Conservation (phyloP, 2,888 invertebrate species). For the Teleiodes luculella region DNA sequence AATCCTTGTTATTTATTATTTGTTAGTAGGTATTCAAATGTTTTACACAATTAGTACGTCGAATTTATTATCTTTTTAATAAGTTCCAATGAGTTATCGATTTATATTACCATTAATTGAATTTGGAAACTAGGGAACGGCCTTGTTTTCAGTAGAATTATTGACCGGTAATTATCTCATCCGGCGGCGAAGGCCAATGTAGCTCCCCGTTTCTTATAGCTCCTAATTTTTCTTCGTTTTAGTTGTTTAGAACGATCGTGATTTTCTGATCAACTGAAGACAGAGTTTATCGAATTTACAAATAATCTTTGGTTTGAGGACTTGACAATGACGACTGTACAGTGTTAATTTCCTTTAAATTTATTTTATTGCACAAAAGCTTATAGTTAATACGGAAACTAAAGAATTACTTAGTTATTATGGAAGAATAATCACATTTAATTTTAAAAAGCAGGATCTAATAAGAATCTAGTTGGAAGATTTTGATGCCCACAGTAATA, state of each 20-base stretch:
- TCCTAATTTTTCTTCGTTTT: background rate
- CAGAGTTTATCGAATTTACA: no score
- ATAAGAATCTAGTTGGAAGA: constrained; percentile 14
- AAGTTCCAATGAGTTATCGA: background rate
- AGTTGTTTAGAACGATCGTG: background rate
- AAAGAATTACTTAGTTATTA: background rate
- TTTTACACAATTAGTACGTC: no score
- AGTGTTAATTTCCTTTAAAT: no score
- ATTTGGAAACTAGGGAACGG: constrained; percentile 35
- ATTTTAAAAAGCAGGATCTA: background rate
- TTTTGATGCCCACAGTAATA: background rate
- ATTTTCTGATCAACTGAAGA: background rate
- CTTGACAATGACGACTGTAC: no score
- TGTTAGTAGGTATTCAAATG: no score
- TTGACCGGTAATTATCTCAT: constrained; percentile 33
- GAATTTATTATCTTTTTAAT: no score
- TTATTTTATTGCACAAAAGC: no score
- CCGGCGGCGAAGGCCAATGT: constrained; percentile 32
- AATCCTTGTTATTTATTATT: no score
- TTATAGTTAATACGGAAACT: background rate
- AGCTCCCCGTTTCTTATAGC: constrained; percentile 19
- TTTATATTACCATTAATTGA: constrained; percentile 23
- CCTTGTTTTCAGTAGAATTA: constrained; percentile 34
- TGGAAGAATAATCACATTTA: constrained; percentile 4
- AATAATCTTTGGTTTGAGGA: no score